Evolutionary conservation across 2,888 invertebrate genomes (phyloP), one percentile per base, ranked within the genome.

Genomic region (Odontocerum albicorne): DNA sequence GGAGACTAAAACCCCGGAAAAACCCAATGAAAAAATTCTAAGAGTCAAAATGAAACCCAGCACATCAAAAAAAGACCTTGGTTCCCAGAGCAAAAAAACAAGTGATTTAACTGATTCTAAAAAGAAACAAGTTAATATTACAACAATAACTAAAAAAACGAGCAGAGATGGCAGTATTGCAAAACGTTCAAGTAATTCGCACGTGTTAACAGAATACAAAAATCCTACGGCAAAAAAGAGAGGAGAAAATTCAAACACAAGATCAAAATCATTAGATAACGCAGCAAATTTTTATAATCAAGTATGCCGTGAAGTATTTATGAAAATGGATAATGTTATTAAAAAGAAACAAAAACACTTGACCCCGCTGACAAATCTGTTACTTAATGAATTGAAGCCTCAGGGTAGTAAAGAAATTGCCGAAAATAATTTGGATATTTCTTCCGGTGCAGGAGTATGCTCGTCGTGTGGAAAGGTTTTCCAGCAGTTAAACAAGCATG

Each of bases 291-390:
- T n/a, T 19, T 44, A 32, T 19, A 32, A 21, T 10, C 16, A 46
- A 12, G 46, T 46, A 3, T 46, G 46, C 20, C n/a, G 21, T n/a
- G 35, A 46, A 35, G 35, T 46, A 20, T 46, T 35, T 20, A 35
- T 35, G n/a, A 46, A 46, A 13, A 35, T 46, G 46, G 35, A 46
- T 20, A 15, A n/a, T 35, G 33, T 20, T 6, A 46, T 35, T 19
- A 33, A 35, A n/a, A 19, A 36, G 2, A 46, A 46, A 46, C 19
- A 6, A n/a, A 15, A 13, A 19, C 46, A 46, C 21, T 46, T 46
- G 10, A 46, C 33, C 19, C 17, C 33, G n/a, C 35, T 46, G n/a
- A 46, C 46, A 7, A 35, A 46, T 35, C 35, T 46, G n/a, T 46
- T 46, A 7, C 21, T 46, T 13, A 35, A 19, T 20, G 46, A 46